phyloP scores from a whole-genome alignment of 2,113 vertebrate species.

The Gymnorhina tibicen region DNA sequence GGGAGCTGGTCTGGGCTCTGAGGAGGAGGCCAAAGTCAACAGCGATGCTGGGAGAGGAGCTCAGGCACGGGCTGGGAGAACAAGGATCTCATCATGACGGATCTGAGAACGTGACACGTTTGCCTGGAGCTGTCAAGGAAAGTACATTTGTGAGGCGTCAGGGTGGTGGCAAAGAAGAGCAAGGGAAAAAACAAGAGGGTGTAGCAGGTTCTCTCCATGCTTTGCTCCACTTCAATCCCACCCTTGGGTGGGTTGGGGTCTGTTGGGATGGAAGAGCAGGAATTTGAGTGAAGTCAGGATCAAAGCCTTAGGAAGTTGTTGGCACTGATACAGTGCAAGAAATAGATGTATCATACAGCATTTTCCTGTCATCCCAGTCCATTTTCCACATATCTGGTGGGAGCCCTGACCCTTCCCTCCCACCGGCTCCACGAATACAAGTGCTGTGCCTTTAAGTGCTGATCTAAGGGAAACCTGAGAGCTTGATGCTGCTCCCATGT shows the following conservation, averaged over 20 bases:
- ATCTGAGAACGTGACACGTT: neutral
- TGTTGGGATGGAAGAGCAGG: rapidly evolving
- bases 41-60: neutral
- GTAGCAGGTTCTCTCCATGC: neutral
- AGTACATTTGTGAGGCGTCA: neutral
- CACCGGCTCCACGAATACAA: neutral
- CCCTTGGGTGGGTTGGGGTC: neutral
- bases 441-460: constrained; percentile 1
- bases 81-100: neutral
- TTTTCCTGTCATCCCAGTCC: neutral
- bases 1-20: neutral
- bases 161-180: neutral
- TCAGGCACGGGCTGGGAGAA: neutral
- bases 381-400: neutral
- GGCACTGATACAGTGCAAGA: neutral
- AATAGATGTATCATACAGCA: neutral
- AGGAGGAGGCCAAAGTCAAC: neutral
- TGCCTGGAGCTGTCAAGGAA: neutral
- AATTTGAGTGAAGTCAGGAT: neutral
- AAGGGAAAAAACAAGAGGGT: neutral
- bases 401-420: neutral
- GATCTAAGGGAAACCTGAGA: neutral
- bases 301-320: neutral
- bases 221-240: neutral
- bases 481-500: neutral